Base-by-base conservation (phyloP, 2,797 vertebrate species). In the Xyrichtys novacula region DNA sequence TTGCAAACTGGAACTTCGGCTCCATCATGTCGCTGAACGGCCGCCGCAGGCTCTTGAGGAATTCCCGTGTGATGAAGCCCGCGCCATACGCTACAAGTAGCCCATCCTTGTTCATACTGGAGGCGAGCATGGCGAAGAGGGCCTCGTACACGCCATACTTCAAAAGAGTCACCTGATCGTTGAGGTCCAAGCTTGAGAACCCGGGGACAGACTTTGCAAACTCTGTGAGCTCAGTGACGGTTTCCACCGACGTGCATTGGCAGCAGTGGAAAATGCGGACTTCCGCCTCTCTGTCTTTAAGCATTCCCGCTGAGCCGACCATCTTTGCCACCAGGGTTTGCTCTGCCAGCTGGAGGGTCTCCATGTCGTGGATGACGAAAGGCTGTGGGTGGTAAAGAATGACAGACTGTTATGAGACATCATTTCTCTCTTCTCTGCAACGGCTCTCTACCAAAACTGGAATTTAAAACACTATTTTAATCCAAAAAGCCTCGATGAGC, bases 11-110 rank as follows among this genome's bases (percentile, higher is more conserved):
- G 80, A 99, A 99, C 91, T 99, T 99, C 0, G 97, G 97, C 80
- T 99, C 98, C 96, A 99, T 96, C 92, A 99, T 98, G 16, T 98
- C 97, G 17, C 98, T 98, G 79, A 99, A 97, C 0, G 98, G 98
- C 54, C 96, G 95, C 44, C 98, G 92, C 38, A 99, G 93, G 80
- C 96, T 97, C 79, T 98, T 99, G 32, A 99, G 94, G 89, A 99
- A 99, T 71, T 99, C 98, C 0, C 98, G 93, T 0, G 98, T 99
- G 83, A 99, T 96, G 73, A 99, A 99, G 40, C 97, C 97, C 0
- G 91, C 94, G 38, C 97, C 97, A 0, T 95, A 96, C 1, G 96
- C 96, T 0, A 99, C 96, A 34, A 99, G 93, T 83, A 99, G 95
- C 22, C 98, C 98, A 0, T 99, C 98, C 67, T 99, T 99, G 93